A percentile compares a stretch with the other conserved stretches of the same genome.
Conservation (phyloP, 2,113 vertebrate genomes). For the Symphodus melops region DNA sequence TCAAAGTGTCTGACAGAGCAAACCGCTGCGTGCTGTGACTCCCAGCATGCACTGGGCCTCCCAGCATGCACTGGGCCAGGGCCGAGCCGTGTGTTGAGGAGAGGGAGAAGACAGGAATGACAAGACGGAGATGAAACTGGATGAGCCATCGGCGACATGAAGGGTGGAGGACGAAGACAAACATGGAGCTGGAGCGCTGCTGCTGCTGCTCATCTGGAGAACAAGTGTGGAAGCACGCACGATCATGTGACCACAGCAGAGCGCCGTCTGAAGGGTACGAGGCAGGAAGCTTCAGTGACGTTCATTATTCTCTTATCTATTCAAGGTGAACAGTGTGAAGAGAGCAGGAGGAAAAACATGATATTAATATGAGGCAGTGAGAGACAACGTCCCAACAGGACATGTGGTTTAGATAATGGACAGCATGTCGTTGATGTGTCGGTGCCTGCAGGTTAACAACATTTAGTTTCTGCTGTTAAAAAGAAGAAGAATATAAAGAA, state of each 20-base stretch:
- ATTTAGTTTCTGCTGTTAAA: too few species aligned
- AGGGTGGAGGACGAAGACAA: slow-evolving; percentile 29
- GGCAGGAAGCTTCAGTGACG: background rate
- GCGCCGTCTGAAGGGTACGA: background rate
- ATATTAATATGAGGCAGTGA: too few species aligned
- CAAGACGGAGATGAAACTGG: slow-evolving; percentile 22
- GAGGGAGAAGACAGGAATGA: slow-evolving; percentile 20
- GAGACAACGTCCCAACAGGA: too few species aligned
- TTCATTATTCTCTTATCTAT: too few species aligned
- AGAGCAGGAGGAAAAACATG: too few species aligned
- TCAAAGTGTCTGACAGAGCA: slow-evolving; percentile 4
- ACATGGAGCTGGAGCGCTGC: slow-evolving; percentile 10
- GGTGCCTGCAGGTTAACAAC: too few species aligned
- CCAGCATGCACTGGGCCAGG: background rate
- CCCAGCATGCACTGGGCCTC: background rate
- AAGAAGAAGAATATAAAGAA: too few species aligned
- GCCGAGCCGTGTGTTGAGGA: slow-evolving; percentile 32
- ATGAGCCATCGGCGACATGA: slow-evolving; percentile 24
- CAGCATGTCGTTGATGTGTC: too few species aligned
- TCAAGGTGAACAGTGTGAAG: too few species aligned
- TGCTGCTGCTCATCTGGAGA: slow-evolving; percentile 31
- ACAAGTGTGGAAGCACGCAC: slow-evolving; percentile 31
- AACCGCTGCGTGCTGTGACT: slow-evolving; percentile 19
- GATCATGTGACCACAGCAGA: background rate
- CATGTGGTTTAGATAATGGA: too few species aligned